phyloP scores from a whole-genome alignment of 2,113 vertebrate genomes.

The Hippocampus abdominalis region DNA sequence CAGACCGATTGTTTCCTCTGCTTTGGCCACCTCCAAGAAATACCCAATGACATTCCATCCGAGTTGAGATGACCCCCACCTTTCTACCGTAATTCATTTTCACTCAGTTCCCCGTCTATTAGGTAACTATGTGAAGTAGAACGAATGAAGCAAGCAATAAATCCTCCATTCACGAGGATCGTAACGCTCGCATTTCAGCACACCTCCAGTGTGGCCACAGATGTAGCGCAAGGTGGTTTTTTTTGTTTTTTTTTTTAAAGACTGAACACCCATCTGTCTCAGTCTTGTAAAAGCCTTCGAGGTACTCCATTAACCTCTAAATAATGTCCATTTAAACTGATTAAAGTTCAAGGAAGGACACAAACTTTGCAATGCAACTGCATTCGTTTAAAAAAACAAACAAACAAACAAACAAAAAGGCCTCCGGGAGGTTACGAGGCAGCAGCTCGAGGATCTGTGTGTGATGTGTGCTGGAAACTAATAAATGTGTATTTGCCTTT shows the following conservation, averaged over 20 bases:
- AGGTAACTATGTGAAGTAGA: slow-evolving; percentile 3
- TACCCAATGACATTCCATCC: neutral
- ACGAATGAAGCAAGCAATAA: neutral
- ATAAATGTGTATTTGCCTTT: neutral
- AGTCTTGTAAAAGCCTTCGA: neutral
- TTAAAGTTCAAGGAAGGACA: slow-evolving; percentile 8
- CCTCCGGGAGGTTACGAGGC: neutral
- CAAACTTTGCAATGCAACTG: neutral
- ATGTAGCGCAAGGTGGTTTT: neutral
- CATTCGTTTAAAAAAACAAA: neutral
- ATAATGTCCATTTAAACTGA: slow-evolving; percentile 2
- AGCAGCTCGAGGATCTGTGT: neutral
- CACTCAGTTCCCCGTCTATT: neutral
- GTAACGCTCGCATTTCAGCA: neutral
- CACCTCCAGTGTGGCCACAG: neutral
- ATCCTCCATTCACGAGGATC: neutral
- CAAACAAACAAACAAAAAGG: neutral
- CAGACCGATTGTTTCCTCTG: neutral
- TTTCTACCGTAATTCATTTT: slow-evolving; percentile 5
- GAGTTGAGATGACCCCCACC: neutral
- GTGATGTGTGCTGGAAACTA: neutral
- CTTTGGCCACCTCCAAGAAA: neutral
- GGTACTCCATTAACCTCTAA: slow-evolving; percentile 2
- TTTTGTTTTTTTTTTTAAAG: neutral
- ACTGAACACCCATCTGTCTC: neutral